Evolutionary conservation across 2,888 invertebrate species (phyloP).

Genomic region (Macrophya alboannulata): DNA sequence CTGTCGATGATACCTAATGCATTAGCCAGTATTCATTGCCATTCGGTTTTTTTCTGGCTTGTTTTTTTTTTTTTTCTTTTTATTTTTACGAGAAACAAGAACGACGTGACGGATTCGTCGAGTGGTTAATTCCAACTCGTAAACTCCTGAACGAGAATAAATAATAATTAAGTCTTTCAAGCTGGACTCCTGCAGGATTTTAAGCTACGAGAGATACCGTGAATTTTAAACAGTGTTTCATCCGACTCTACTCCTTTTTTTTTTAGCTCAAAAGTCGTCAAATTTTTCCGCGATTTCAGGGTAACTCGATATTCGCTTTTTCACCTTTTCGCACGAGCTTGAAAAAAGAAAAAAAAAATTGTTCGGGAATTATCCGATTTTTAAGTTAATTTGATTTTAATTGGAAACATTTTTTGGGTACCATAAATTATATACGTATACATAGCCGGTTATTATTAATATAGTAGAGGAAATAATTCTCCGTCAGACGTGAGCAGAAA

Average conservation of each 20-base stretch:
- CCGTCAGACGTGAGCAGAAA: not conserved
- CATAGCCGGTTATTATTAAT: not conserved
- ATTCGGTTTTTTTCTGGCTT: too few species aligned
- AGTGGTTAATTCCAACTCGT: not conserved
- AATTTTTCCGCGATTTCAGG: not conserved
- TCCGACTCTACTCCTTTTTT: not conserved
- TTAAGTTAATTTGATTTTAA: not conserved
- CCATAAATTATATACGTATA: not conserved
- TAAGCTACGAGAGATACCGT: not conserved
- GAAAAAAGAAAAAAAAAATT: too few species aligned
- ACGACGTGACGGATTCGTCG: not conserved
- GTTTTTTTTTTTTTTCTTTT: not conserved
- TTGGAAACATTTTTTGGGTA: not conserved
- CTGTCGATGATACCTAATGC: not conserved
- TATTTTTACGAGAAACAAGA: not conserved
- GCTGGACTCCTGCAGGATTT: not conserved
- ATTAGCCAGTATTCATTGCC: not conserved
- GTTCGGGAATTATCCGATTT: not conserved
- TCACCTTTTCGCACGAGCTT: too few species aligned
- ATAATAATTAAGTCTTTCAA: not conserved
- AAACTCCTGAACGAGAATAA: not conserved
- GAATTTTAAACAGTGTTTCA: not conserved
- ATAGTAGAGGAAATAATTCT: conserved; percentile 6
- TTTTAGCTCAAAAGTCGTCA: not conserved
- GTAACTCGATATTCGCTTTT: not conserved